phyloP scores from a whole-genome alignment of 2,113 vertebrate genomes.

The Aepyceros melampus region DNA sequence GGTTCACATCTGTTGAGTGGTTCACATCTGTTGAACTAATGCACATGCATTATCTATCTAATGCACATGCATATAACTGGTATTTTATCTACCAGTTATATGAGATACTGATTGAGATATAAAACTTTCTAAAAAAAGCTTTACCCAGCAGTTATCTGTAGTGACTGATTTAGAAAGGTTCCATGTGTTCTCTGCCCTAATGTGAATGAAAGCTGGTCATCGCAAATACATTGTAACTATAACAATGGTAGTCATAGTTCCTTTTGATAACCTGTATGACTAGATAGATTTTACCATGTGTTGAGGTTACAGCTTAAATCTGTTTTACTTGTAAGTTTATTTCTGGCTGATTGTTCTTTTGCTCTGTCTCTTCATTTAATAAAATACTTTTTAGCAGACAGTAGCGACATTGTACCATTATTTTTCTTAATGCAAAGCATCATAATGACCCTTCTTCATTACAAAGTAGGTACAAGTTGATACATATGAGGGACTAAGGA shows the following conservation, averaged over 20 bases:
- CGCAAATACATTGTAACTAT: neutral
- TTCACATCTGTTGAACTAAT: neutral
- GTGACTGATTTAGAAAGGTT: neutral
- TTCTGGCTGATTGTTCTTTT: neutral
- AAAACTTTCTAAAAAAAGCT: neutral
- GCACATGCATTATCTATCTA: neutral
- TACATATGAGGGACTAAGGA: neutral
- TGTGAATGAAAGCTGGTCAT: neutral
- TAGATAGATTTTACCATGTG: neutral
- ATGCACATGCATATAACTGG: neutral
- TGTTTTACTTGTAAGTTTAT: neutral
- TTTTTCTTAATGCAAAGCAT: neutral
- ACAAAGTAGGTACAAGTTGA: neutral
- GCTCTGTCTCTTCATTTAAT: neutral
- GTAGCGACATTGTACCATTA: neutral
- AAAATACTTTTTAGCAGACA: slow-evolving; percentile 3
- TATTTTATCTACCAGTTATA: neutral
- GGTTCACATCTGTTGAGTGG: too few relatives aligned
- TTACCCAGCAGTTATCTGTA: neutral
- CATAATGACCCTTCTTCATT: neutral
- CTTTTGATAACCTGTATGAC: neutral
- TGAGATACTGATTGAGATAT: neutral
- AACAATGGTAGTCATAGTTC: neutral
- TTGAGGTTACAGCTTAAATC: neutral
- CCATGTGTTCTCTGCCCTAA: neutral